These are phyloP conservation scores for Listronotus oregonensis DNA, from an alignment of 1,140 invertebrate species.

Conservation along the genomic window DNA sequence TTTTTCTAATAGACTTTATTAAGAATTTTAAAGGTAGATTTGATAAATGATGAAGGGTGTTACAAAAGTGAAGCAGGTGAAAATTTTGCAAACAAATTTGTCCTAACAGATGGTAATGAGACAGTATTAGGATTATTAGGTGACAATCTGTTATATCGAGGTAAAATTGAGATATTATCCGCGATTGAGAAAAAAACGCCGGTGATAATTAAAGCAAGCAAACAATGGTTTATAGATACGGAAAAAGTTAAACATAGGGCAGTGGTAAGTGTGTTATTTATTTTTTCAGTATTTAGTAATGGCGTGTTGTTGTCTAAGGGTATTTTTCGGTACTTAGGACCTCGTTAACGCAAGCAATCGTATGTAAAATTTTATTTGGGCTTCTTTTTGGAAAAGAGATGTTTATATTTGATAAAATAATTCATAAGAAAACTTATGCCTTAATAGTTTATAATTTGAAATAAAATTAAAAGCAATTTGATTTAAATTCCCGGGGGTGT, in stretches of 20 bases:
- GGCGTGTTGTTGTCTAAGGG: too few species aligned
- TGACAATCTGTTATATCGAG: conserved; percentile 68
- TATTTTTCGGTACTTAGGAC: too few species aligned
- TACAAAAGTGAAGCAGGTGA: conserved; percentile 72
- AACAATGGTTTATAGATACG: conserved; percentile 98
- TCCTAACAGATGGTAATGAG: conserved; percentile 70
- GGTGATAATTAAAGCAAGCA: conserved; percentile 87
- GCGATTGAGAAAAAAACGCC: conserved; percentile 96
- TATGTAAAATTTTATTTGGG: too few species aligned
- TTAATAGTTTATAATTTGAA: too few species aligned
- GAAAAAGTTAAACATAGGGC: conserved; percentile 74
- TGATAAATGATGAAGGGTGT: conserved; percentile 83
- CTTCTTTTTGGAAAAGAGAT: too few species aligned
- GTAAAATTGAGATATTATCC: conserved; percentile 85
- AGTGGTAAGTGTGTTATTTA: conserved; percentile 76
- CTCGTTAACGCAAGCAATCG: too few species aligned
- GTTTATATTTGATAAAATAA: too few species aligned
- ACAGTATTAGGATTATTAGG: conserved; percentile 62
- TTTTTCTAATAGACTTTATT: neutral
- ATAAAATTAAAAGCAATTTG: too few species aligned
- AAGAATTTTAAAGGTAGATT: conserved; percentile 65
- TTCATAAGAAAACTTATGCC: too few species aligned
- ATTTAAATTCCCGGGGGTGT: too few species aligned
- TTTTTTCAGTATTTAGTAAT: too few species aligned
- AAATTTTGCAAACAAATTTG: conserved; percentile 72